Percentiles rank a stretch among this genome's conserved stretches.
Conservation (phyloP, 2,797 vertebrate genomes). For the Etheostoma nigrum region DNA sequence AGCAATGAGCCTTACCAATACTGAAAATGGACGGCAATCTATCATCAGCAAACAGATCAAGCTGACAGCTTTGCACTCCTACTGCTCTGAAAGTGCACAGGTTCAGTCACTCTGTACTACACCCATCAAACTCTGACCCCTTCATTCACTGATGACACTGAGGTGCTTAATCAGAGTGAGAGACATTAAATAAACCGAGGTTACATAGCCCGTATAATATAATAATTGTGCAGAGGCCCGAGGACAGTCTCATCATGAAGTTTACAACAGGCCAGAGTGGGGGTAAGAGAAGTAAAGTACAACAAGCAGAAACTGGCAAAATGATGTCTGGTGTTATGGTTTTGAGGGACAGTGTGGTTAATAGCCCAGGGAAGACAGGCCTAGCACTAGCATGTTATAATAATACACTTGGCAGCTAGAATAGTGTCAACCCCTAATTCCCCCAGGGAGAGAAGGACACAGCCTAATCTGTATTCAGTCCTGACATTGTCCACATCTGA, state of each 20-base stretch:
- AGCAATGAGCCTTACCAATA: slow-evolving; percentile 75
- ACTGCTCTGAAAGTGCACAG: slow-evolving; percentile 65
- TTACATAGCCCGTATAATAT: slow-evolving; percentile 35
- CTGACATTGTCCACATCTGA: slow-evolving; percentile 99
- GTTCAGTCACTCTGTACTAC: slow-evolving; percentile 59
- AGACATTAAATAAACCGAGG: slow-evolving; percentile 50
- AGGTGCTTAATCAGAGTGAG: slow-evolving; percentile 45
- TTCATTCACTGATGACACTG: slow-evolving; percentile 52
- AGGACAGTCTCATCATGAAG: slow-evolving; percentile 38
- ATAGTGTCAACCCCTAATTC: slow-evolving; percentile 97
- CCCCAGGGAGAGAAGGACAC: slow-evolving; percentile 98
- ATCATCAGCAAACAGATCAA: slow-evolving; percentile 63
- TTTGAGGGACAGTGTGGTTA: slow-evolving; percentile 88
- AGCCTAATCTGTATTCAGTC: slow-evolving; percentile 99
- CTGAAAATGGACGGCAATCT: slow-evolving; percentile 78
- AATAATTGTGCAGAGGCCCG: slow-evolving; percentile 28
- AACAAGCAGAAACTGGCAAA: slow-evolving; percentile 42
- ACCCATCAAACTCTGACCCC: slow-evolving; percentile 63
- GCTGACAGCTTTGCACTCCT: slow-evolving; percentile 59
- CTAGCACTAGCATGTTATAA: slow-evolving; percentile 94
- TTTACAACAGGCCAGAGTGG: slow-evolving; percentile 41
- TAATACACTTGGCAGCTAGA: slow-evolving; percentile 96
- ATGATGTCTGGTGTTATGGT: slow-evolving; percentile 63
- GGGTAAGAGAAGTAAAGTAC: slow-evolving; percentile 36
- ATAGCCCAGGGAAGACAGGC: slow-evolving; percentile 95